Conservation (phyloP, 1,140 invertebrate genomes). For the Saccostrea cuccullata region DNA sequence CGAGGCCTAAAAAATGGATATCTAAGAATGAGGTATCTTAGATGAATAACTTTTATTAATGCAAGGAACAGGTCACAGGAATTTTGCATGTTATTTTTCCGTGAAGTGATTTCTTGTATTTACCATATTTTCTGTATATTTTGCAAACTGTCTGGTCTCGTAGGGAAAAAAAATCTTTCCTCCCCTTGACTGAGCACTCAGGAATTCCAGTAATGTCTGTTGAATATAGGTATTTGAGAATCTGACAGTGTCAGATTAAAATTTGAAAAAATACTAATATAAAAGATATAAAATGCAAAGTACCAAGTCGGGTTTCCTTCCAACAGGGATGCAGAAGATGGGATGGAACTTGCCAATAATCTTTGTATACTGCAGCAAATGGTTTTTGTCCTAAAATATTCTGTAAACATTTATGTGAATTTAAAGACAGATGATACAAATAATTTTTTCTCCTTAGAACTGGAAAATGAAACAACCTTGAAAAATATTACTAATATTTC, state of each 20-base stretch:
- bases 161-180: neutral
- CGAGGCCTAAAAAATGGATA: too few species aligned
- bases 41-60: too few species aligned
- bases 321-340: neutral
- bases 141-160: neutral
- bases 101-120: too few species aligned
- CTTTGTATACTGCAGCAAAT: neutral
- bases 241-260: neutral
- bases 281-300: neutral
- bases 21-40: too few species aligned
- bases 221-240: neutral
- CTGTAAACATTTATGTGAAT: too few species aligned
- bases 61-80: too few species aligned
- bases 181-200: neutral
- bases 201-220: neutral
- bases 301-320: neutral
- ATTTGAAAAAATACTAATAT: too few species aligned
- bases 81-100: too few species aligned
- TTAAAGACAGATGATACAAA: too few species aligned
- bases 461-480: too few species aligned
- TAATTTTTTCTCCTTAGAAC: too few species aligned
- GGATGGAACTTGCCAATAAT: neutral
- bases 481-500: too few species aligned
- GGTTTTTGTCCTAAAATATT: neutral
- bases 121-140: neutral